A percentile compares a stretch with the other conserved stretches of the same genome.
phyloP scores from a whole-genome alignment of 2,113 vertebrate genomes.

The Tragulus kanchil region DNA sequence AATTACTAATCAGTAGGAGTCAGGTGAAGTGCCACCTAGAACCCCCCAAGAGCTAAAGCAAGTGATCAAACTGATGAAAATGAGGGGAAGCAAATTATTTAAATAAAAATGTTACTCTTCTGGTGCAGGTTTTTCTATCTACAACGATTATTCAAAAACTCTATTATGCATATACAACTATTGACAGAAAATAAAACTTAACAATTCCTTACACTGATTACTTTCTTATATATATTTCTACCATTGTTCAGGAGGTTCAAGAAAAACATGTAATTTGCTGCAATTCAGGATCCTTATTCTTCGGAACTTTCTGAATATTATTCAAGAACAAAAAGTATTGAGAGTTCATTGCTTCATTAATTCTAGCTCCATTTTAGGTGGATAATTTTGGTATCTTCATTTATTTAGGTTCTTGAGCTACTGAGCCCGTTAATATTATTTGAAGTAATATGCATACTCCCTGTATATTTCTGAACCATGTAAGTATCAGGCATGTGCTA shows the following conservation, averaged over 20 bases:
- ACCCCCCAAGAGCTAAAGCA: conserved; percentile 10
- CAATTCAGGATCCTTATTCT: not conserved
- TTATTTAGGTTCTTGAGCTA: conserved; percentile 10
- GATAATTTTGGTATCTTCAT: not conserved
- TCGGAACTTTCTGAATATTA: not conserved
- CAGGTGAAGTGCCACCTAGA: not conserved
- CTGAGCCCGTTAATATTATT: not conserved
- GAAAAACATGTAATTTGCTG: not conserved
- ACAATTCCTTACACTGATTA: not conserved
- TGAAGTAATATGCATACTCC: not conserved
- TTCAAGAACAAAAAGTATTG: not conserved
- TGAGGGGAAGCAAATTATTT: not conserved
- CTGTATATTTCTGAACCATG: not conserved
- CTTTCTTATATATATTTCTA: not conserved
- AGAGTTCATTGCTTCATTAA: not conserved
- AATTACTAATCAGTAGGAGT: conserved; percentile 31
- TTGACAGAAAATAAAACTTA: not conserved
- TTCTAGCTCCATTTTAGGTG: not conserved
- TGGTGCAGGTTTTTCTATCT: not conserved
- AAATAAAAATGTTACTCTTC: conserved; percentile 5
- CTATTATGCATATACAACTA: not conserved
- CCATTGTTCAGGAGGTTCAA: not conserved
- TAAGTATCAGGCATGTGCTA: not conserved
- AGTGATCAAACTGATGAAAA: conserved; percentile 35
- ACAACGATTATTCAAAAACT: not conserved